These are phyloP conservation scores for Bubo blakistoni DNA, from an alignment of 2,113 vertebrate genomes.

Conservation along the genomic window DNA sequence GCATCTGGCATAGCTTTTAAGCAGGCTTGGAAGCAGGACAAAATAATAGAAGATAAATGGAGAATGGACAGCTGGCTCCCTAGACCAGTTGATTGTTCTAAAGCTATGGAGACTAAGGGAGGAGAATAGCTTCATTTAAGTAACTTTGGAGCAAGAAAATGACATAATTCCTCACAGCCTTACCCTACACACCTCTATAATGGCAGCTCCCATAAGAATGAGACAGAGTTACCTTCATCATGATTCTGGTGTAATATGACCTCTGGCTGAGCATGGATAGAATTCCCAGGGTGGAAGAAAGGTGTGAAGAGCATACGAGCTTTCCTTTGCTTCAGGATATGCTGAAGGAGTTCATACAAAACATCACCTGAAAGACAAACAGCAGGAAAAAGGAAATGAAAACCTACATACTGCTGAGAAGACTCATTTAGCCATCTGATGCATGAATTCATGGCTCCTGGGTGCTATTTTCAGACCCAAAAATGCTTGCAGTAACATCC, in stretches of 20 bases:
- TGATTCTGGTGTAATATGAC: conserved; percentile 85
- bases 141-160: neutral
- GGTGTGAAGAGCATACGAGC: conserved; percentile 85
- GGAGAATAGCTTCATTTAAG: neutral
- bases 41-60: neutral
- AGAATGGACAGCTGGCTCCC: neutral
- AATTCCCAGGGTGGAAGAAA: conserved; percentile 88
- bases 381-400: conserved; percentile 38
- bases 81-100: neutral
- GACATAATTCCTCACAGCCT: neutral
- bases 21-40: neutral
- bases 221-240: conserved; percentile 84
- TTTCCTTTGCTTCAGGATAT: conserved; percentile 96
- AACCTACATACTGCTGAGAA: neutral
- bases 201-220: neutral
- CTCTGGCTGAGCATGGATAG: conserved; percentile 86
- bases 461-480: neutral
- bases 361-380: conserved; percentile 85
- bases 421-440: conserved; percentile 3
- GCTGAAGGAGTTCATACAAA: conserved; percentile 96
- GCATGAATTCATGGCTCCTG: neutral
- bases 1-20: neutral
- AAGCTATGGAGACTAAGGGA: neutral
- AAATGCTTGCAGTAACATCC: neutral
- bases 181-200: neutral